These are phyloP conservation scores for Harpagifer antarcticus DNA, from an alignment of 2,797 vertebrate genomes.

Conservation along the genomic window DNA sequence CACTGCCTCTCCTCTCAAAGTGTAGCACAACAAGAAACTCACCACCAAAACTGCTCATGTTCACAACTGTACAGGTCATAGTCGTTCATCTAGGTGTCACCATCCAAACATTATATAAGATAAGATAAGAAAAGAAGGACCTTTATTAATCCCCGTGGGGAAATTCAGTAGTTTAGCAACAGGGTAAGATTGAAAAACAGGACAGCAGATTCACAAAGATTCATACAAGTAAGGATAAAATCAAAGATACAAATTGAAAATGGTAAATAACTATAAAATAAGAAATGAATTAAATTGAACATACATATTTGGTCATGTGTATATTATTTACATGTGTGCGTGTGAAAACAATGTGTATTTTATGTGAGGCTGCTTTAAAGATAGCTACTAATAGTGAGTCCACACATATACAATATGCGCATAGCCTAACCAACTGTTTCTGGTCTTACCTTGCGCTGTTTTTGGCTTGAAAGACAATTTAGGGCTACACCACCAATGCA, in stretches of 20 bases:
- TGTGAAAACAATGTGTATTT: too few species aligned
- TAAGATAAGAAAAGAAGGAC: too few species aligned
- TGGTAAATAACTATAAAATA: too few species aligned
- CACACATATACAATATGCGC: slow-evolving; percentile 27
- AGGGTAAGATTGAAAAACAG: too few species aligned
- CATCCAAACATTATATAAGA: not conserved
- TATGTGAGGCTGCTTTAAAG: slow-evolving; percentile 29
- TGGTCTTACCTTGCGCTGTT: slow-evolving; percentile 53
- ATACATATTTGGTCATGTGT: too few species aligned
- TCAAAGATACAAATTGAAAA: too few species aligned
- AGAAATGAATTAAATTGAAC: too few species aligned
- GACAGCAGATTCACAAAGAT: too few species aligned
- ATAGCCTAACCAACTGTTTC: slow-evolving; percentile 33
- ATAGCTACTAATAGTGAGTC: slow-evolving; percentile 16
- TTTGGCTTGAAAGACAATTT: slow-evolving; percentile 47
- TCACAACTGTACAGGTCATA: slow-evolving; percentile 45
- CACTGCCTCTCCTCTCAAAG: slow-evolving; percentile 66
- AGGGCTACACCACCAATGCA: slow-evolving; percentile 58
- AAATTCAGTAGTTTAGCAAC: too few species aligned
- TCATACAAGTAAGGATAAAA: too few species aligned
- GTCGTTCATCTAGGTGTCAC: slow-evolving; percentile 18
- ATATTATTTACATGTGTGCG: too few species aligned
- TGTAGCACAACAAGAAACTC: slow-evolving; percentile 62
- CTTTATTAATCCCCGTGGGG: too few species aligned
- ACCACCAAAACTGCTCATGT: slow-evolving; percentile 41